phyloP scores from a whole-genome alignment of 2,797 vertebrate species.

The Cyclura pinguis region DNA sequence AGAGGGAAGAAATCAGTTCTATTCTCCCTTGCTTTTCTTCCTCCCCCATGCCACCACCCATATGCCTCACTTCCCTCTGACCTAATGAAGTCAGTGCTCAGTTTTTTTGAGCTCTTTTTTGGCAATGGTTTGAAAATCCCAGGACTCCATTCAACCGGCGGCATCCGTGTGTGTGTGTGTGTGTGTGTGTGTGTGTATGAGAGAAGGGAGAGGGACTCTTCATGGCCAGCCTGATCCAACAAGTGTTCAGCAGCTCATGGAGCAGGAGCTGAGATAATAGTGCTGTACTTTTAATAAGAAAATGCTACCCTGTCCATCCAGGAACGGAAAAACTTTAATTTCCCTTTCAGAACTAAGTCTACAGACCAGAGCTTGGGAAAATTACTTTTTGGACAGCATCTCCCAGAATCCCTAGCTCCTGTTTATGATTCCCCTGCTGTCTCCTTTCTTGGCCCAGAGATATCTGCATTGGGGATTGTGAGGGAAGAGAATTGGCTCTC shows the following conservation, averaged over 20 bases:
- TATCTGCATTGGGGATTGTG: rapidly evolving
- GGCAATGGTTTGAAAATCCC: background rate
- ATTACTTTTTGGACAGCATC: background rate
- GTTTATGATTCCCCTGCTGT: background rate
- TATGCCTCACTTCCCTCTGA: background rate
- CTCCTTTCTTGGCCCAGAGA: rapidly evolving
- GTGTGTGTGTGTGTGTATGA: too few relatives aligned
- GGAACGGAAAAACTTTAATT: background rate
- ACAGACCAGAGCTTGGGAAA: background rate
- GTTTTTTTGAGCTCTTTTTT: constrained; percentile 10
- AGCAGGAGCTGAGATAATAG: background rate
- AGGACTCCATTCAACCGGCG: background rate
- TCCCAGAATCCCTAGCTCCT: too few relatives aligned
- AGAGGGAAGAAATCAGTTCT: background rate
- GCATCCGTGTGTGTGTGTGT: too few relatives aligned
- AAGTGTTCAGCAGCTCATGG: background rate
- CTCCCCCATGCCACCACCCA: background rate
- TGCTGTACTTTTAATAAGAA: background rate
- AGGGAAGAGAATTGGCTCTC: constrained; percentile 14
- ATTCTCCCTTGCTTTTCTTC: background rate
- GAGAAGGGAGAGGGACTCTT: background rate
- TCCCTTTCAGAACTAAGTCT: background rate
- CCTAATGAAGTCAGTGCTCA: background rate
- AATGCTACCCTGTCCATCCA: background rate
- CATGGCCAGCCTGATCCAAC: rapidly evolving